Evolutionary conservation across 2,113 vertebrate genomes (phyloP).

Genomic region (Pelobates fuscus): DNA sequence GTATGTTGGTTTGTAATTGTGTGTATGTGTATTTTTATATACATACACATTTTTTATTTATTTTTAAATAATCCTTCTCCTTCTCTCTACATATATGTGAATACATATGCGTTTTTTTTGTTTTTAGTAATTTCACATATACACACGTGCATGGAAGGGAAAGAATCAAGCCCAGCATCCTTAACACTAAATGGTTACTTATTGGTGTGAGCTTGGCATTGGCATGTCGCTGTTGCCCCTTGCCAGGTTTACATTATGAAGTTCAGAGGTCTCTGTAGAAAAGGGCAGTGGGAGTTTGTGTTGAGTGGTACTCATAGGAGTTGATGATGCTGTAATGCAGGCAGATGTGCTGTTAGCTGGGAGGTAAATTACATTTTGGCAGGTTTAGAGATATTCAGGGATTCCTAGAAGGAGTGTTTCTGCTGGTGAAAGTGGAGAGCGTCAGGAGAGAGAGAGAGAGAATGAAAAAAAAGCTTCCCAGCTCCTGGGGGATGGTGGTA

Average conservation of each 20-base stretch:
- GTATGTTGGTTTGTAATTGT: too few relatives aligned
- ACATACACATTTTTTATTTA: background rate
- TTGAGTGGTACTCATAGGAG: background rate
- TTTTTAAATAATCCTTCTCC: too few relatives aligned
- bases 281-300: background rate
- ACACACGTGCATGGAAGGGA: background rate
- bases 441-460: background rate
- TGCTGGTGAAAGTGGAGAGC: background rate
- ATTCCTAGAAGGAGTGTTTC: constrained; percentile 43
- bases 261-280: background rate
- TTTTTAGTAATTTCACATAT: background rate
- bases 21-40: background rate
- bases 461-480: too few relatives aligned
- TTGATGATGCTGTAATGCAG: background rate
- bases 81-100: background rate
- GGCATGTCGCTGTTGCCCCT: too few relatives aligned
- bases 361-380: constrained; percentile 7
- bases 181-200: background rate
- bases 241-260: too few relatives aligned
- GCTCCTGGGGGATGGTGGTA: constrained; percentile 1
- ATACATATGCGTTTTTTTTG: background rate
- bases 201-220: background rate
- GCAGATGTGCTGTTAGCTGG: constrained; percentile 10
- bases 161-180: background rate
- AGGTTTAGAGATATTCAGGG: constrained; percentile 35